phyloP scores from a whole-genome alignment of 2,113 vertebrate species.

The Pelecanus crispus region DNA sequence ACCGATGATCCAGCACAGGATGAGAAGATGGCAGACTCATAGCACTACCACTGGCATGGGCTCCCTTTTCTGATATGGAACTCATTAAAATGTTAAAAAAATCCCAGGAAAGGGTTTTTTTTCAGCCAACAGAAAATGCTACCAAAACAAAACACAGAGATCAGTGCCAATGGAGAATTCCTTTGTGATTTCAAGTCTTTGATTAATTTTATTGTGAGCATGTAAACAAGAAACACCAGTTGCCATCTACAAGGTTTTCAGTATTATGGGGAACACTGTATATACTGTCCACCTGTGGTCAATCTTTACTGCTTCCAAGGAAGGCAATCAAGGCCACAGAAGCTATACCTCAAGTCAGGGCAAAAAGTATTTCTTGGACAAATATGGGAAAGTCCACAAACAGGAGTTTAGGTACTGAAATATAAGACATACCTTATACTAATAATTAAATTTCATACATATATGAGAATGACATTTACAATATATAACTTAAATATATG shows the following conservation, averaged over 20 bases:
- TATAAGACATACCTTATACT: neutral
- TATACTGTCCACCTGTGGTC: neutral
- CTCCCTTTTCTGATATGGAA: neutral
- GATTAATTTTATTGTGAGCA: neutral
- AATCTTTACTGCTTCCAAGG: neutral
- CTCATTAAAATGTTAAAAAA: neutral
- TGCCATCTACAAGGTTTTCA: neutral
- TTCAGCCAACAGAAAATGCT: neutral
- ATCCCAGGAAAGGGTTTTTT: neutral
- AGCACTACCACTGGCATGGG: neutral
- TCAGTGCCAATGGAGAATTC: rapidly evolving
- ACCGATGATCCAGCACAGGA: neutral
- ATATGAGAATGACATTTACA: neutral
- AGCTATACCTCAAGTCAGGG: neutral
- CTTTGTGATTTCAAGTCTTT: neutral
- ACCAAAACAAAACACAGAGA: neutral
- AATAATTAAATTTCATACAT: neutral
- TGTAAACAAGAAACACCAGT: neutral
- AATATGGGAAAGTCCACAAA: neutral
- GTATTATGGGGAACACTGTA: neutral
- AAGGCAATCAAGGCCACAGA: neutral
- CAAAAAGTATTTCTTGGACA: neutral
- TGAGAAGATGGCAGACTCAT: neutral
- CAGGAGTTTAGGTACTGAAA: neutral
- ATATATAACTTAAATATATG: neutral